phyloP scores from a whole-genome alignment of 2,797 vertebrate genomes.

The Fringilla coelebs region DNA sequence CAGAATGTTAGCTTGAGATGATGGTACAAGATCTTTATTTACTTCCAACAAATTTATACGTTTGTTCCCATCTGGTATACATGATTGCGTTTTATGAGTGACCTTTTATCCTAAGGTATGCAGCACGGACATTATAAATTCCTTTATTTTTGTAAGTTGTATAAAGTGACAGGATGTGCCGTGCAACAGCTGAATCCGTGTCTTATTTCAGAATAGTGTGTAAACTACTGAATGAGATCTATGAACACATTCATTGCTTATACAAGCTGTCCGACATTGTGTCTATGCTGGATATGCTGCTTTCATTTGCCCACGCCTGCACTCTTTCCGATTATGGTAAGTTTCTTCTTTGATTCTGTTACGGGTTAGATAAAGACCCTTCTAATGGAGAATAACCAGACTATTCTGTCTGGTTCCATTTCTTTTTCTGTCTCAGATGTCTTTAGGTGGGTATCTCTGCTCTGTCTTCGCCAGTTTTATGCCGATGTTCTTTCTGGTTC shows the following conservation, averaged over 20 bases:
- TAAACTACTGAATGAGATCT: constrained; percentile 87
- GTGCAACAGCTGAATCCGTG: neutral
- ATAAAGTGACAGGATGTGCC: neutral
- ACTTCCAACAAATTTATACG: neutral
- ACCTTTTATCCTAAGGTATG: neutral
- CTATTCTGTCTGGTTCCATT: neutral
- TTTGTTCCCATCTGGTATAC: neutral
- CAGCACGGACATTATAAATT: neutral
- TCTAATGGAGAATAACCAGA: neutral
- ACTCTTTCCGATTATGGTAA: constrained; percentile 93
- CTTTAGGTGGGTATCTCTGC: neutral
- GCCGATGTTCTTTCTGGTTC: neutral
- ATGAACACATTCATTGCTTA: constrained; percentile 91
- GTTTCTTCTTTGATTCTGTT: constrained; percentile 18
- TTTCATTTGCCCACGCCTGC: constrained; percentile 89
- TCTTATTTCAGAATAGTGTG: constrained; percentile 86
- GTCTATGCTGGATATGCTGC: constrained; percentile 98
- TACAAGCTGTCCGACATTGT: constrained; percentile 95
- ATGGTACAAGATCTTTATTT: neutral
- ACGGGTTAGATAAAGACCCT: neutral
- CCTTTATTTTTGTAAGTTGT: neutral
- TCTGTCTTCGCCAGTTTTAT: neutral
- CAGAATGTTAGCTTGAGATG: neutral
- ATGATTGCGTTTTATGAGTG: neutral
- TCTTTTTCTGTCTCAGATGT: neutral